Percentiles rank a stretch among this genome's conserved stretches.
These are phyloP conservation scores for Mastigias papua DNA, from an alignment of 30 jellyfish, hydroid and myxozoan genomes.

Conservation along the genomic window DNA sequence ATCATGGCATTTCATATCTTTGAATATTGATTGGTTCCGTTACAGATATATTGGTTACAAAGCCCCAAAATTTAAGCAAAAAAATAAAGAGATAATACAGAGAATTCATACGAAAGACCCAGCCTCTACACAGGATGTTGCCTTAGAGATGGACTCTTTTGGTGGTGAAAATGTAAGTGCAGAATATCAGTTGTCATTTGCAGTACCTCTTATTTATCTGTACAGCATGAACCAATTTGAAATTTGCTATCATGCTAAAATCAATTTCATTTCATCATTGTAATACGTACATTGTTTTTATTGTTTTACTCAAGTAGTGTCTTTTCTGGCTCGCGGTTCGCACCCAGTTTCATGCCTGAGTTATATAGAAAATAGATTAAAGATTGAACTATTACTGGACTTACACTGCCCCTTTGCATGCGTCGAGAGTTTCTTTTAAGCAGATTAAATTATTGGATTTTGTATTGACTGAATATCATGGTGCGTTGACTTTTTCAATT, in stretches of 20 bases:
- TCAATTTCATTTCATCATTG: background rate
- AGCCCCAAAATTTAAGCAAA: conserved; percentile 70
- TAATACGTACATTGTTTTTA: background rate
- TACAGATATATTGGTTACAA: conserved; percentile 83
- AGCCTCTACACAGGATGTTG: conserved; percentile 44
- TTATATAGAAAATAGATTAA: no score
- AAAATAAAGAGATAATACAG: background rate
- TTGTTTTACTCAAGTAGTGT: background rate
- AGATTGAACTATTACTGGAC: no score
- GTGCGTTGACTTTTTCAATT: no score
- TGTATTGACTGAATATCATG: no score
- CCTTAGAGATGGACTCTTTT: conserved; percentile 37
- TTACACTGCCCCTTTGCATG: no score
- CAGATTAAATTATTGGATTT: no score
- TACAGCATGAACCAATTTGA: background rate
- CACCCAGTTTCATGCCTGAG: no score
- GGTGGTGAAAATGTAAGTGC: conserved; percentile 22
- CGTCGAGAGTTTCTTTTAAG: no score
- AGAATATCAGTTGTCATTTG: background rate
- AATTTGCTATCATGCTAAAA: background rate
- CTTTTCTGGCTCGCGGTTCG: background rate
- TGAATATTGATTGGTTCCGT: background rate
- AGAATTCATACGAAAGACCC: conserved; percentile 14
- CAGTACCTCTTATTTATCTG: background rate
- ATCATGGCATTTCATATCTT: background rate